A percentile compares a stretch with the other conserved stretches of the same genome.
These are phyloP conservation scores for Metopia argyrocephala DNA, from an alignment of 2,888 invertebrate species.

Conservation along the genomic window DNA sequence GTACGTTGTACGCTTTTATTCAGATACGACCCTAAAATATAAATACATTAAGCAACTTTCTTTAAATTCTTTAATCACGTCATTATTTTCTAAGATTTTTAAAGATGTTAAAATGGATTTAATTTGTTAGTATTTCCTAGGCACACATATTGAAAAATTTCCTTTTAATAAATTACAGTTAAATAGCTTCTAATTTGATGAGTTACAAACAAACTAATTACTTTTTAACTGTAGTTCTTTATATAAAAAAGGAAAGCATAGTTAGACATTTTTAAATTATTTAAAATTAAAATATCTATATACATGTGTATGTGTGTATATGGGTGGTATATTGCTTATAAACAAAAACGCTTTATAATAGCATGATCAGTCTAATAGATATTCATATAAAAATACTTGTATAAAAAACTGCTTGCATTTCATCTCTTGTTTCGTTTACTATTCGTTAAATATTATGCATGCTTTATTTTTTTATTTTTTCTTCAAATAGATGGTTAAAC, in stretches of 20 bases:
- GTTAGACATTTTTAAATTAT: slow-evolving; percentile 11
- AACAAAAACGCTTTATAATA: slow-evolving; percentile 52
- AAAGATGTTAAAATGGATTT: background rate
- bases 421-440: slow-evolving; percentile 3
- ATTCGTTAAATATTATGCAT: slow-evolving; percentile 12
- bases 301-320: slow-evolving; percentile 7
- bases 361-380: slow-evolving; percentile 59
- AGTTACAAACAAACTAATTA: background rate
- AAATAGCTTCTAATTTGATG: background rate
- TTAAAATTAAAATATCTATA: slow-evolving; percentile 45
- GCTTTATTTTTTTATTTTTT: slow-evolving; percentile 12
- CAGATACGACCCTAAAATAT: no score
- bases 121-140: background rate
- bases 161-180: background rate
- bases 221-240: background rate
- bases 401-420: background rate
- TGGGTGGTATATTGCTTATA: slow-evolving; percentile 24
- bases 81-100: background rate
- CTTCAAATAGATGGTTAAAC: background rate
- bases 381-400: slow-evolving; percentile 57
- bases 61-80: background rate
- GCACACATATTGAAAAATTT: background rate
- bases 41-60: no score
- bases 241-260: slow-evolving; percentile 2
- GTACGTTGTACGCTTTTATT: no score